Base-by-base conservation (phyloP, 2,888 invertebrate species). In the Acanthopleura granulata region DNA sequence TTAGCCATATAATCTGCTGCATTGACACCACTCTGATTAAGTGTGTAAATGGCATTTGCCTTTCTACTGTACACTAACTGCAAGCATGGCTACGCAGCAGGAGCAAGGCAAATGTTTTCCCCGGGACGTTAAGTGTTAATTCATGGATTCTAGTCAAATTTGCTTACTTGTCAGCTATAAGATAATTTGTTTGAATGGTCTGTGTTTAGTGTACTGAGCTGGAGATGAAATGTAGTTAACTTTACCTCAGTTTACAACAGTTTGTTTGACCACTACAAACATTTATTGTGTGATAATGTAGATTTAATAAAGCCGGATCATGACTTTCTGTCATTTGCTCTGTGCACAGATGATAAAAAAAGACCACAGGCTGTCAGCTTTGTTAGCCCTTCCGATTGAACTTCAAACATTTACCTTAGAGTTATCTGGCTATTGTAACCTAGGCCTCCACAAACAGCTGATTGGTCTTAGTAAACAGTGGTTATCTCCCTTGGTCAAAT, bases 321-420 rank as follows among this genome's bases (percentile, higher is more conserved):
- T 57, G 57, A 57, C 57, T 57, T 57, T 57, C 57, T 57, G n/a
- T 57, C 57, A 57, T 57, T 57, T 57, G 22, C 57, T 57, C 57
- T n/a, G 22, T 22, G 22, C 57, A 57, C 57, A 57, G 22, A 57
- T 57, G 57, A 57, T 57, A 57, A 57, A 57, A 57, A 57, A 57
- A 22, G 57, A 57, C n/a, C 57, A 57, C n/a, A n/a, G 22, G 57
- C 40, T 40, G 40, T 40, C 40, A 40, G 40, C 40, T 40, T 40
- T 40, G 40, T 40, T 40, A 57, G 22, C 57, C 22, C n/a, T 57
- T 57, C 57, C 22, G 57, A 57, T 57, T 57, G 57, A 66, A 66
- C 27, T 16, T 66, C 66, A 66, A 66, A 66, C 66, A 66, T 66
- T 66, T 66, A 66, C 66, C 66, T 27, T 66, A 27, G 66, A 66